Conservation (phyloP, 2,113 vertebrate species). For the Phylloscopus whistleri region DNA sequence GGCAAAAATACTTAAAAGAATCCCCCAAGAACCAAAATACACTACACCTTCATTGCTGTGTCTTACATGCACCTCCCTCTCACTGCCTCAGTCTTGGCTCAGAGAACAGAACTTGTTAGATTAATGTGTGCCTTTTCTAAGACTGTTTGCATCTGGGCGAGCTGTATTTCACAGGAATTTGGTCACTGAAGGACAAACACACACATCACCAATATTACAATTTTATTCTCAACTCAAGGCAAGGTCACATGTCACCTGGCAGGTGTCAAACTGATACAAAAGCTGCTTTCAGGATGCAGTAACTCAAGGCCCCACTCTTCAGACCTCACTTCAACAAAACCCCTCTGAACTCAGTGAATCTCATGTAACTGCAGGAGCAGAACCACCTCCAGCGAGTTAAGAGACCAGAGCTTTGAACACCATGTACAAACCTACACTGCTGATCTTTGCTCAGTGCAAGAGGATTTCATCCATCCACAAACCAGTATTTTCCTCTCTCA, state of each 20-base stretch:
- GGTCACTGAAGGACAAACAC: neutral
- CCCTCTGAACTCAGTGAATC: neutral
- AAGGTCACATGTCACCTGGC: neutral
- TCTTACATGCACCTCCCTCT: neutral
- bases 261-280: neutral
- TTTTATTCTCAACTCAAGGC: neutral
- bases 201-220: neutral
- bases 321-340: neutral
- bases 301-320: neutral
- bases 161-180: neutral
- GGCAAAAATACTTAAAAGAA: neutral
- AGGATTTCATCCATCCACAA: neutral
- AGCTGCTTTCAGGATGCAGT: neutral
- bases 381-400: accelerated
- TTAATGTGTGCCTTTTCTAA: neutral
- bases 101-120: neutral
- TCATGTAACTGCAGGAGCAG: neutral
- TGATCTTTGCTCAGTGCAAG: neutral
- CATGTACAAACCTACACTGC: neutral
- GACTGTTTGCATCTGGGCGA: neutral
- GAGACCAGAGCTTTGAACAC: neutral
- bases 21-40: neutral
- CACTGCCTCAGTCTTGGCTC: neutral
- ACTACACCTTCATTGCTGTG: neutral
- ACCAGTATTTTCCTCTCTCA: neutral